These are phyloP conservation scores for Tuberolachnus salignus DNA, from an alignment of 2,888 invertebrate species.

Conservation along the genomic window DNA sequence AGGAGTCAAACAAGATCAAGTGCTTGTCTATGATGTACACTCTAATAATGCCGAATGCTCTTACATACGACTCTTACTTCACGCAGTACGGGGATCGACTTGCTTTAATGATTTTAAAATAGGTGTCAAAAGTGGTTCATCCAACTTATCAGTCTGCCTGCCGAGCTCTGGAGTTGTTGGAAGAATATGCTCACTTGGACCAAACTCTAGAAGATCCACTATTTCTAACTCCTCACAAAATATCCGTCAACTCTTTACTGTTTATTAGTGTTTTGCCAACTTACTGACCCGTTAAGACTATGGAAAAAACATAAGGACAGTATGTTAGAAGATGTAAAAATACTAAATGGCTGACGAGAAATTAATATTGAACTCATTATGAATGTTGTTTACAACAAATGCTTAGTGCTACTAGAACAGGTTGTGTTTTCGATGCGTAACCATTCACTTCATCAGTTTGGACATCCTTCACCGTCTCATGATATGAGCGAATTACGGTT, in stretches of 20 bases:
- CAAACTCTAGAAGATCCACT: constrained; percentile 60
- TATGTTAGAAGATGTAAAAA: constrained; percentile 44
- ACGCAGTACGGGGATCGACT: constrained; percentile 59
- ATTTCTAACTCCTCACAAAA: constrained; percentile 15
- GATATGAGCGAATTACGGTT: neutral
- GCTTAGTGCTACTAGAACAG: constrained; percentile 11
- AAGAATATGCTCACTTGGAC: constrained; percentile 61
- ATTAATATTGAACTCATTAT: neutral
- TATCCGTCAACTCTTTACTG: constrained; percentile 51
- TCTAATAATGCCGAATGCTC: constrained; percentile 58
- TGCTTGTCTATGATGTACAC: constrained; percentile 55
- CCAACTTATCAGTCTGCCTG: constrained; percentile 61
- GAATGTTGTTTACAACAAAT: constrained; percentile 1
- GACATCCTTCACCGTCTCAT: neutral
- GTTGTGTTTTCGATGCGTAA: neutral
- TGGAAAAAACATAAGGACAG: constrained; percentile 59
- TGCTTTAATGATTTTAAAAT: constrained; percentile 60
- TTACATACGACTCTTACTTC: constrained; percentile 59
- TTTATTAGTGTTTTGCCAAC: constrained; percentile 58
- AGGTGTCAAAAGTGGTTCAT: constrained; percentile 59
- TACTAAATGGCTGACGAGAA: neutral
- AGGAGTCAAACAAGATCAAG: constrained; percentile 19
- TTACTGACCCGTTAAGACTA: constrained; percentile 58
- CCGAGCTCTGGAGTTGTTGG: constrained; percentile 60
- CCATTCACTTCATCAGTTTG: constrained; percentile 11